Percentiles rank a stretch among this genome's conserved stretches.
phyloP scores from a whole-genome alignment of 2,888 invertebrate genomes.

The Calliopum simillimum region DNA sequence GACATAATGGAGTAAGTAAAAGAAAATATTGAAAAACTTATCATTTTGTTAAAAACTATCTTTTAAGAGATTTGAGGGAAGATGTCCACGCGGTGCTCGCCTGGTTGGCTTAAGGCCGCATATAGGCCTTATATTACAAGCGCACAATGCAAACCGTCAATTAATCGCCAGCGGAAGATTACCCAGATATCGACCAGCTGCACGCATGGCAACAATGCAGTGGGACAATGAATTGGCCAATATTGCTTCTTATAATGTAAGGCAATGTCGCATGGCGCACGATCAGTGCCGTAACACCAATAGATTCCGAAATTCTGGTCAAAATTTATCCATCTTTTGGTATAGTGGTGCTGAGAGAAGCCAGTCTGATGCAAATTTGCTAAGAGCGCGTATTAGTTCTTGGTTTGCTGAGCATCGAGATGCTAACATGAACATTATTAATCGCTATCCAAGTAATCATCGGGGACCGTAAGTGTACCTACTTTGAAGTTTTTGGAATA shows the following conservation, averaged over 20 bases:
- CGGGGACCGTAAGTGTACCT: background rate
- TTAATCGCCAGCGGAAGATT: slow-evolving; percentile 30
- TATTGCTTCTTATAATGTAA: slow-evolving; percentile 54
- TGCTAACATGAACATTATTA: slow-evolving; percentile 20
- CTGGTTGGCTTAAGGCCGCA: background rate
- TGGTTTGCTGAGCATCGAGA: slow-evolving; percentile 54
- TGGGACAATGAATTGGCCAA: slow-evolving; percentile 57
- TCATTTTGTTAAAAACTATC: background rate
- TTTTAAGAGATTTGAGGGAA: slow-evolving; percentile 12
- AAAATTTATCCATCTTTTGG: slow-evolving; percentile 54
- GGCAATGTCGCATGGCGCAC: slow-evolving; percentile 51
- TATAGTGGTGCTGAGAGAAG: slow-evolving; percentile 42
- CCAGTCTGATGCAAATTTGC: slow-evolving; percentile 19
- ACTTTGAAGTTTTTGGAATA: too few species aligned
- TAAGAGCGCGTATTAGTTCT: slow-evolving; percentile 43
- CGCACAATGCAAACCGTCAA: slow-evolving; percentile 37
- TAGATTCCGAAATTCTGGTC: slow-evolving; percentile 52
- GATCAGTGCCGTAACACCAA: slow-evolving; percentile 56
- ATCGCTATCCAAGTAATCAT: background rate
- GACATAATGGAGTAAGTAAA: too few species aligned
- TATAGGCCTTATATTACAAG: slow-evolving; percentile 7
- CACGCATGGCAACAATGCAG: slow-evolving; percentile 58
- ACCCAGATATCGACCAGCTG: slow-evolving; percentile 44
- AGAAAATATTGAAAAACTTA: too few species aligned
- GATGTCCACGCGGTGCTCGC: slow-evolving; percentile 21